Percentiles rank a stretch among this genome's conserved stretches.
Evolutionary conservation across 2,888 invertebrate genomes (phyloP).

Genomic region (Sinelater perroti): DNA sequence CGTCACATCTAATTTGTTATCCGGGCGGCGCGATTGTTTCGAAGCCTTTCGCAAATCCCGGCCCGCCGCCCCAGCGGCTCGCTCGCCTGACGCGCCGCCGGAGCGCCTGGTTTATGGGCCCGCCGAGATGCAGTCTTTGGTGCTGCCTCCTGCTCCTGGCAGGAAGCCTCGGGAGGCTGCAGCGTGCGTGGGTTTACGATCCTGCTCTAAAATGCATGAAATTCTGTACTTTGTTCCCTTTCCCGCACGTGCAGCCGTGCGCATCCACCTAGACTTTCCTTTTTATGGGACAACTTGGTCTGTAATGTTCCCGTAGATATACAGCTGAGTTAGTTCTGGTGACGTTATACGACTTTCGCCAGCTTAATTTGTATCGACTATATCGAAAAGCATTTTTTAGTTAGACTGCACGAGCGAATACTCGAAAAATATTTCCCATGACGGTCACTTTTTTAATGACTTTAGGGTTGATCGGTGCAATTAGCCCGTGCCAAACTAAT

Average conservation of each 20-base stretch:
- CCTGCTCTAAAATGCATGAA: conserved; percentile 44
- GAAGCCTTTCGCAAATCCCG: conserved; percentile 12
- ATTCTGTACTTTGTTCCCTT: conserved; percentile 21
- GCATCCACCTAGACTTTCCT: neutral
- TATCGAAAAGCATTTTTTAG: too few species aligned
- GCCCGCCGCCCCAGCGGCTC: neutral
- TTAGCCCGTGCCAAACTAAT: too few species aligned
- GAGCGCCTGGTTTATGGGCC: conserved; percentile 43
- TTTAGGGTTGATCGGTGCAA: too few species aligned
- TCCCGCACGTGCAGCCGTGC: neutral
- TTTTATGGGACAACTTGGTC: neutral
- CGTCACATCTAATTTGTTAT: conserved; percentile 43
- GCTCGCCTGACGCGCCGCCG: conserved; percentile 12
- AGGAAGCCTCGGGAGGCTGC: conserved; percentile 29
- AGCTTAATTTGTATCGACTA: too few species aligned
- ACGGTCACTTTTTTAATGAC: too few species aligned
- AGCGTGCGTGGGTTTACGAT: conserved; percentile 36
- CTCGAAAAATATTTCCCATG: too few species aligned
- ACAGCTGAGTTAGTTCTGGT: too few species aligned
- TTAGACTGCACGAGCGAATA: too few species aligned
- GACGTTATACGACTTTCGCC: too few species aligned
- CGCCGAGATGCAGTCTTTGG: conserved; percentile 44
- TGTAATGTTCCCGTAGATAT: too few species aligned
- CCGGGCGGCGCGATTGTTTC: conserved; percentile 29
- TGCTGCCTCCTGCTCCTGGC: too few species aligned